Evolutionary conservation across 2,888 invertebrate species (phyloP).

Genomic region (Diaprepes abbreviatus): DNA sequence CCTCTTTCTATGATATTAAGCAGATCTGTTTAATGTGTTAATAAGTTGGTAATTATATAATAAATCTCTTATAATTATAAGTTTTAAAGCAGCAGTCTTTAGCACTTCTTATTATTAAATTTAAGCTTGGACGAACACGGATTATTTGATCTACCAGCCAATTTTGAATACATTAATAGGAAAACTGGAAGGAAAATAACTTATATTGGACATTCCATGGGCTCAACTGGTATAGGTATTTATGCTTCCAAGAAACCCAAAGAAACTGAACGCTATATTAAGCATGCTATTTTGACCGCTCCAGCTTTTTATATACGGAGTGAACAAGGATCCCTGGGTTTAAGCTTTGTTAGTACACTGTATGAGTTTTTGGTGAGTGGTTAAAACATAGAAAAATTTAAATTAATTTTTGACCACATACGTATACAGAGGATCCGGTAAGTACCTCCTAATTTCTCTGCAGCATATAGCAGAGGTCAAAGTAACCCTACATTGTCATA

Average conservation of each 20-base stretch:
- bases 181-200: constrained; percentile 67
- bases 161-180: constrained; percentile 77
- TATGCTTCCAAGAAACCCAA: constrained; percentile 76
- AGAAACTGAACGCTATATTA: constrained; percentile 75
- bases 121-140: constrained; percentile 89
- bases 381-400: no score
- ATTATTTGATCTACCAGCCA: constrained; percentile 85
- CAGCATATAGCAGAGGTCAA: no score
- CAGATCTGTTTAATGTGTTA: no score
- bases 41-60: no score
- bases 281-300: constrained; percentile 51
- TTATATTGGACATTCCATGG: constrained; percentile 92
- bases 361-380: neutral
- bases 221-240: constrained; percentile 79
- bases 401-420: no score
- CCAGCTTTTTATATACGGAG: constrained; percentile 4
- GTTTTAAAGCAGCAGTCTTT: no score
- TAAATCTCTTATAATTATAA: no score
- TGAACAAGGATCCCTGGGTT: neutral
- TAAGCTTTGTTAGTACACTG: neutral
- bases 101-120: no score
- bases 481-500: no score
- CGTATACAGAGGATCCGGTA: no score
- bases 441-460: no score
- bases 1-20: no score